Evolutionary conservation across 2,113 vertebrate genomes (phyloP).

Genomic region (Girardinichthys multiradiatus): DNA sequence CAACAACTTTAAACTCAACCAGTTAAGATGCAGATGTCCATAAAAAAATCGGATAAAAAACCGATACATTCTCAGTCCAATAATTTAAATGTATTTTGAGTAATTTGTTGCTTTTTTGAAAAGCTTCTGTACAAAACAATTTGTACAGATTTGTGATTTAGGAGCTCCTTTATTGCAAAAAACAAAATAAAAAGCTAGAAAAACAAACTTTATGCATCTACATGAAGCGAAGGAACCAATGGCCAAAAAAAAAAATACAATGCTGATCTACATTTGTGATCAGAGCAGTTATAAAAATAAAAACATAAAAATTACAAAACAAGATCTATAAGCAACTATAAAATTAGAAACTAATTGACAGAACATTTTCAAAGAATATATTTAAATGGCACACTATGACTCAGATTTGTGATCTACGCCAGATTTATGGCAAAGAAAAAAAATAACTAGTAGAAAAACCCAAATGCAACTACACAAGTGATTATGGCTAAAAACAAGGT

Average conservation of each 20-base stretch:
- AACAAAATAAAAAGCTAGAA: not conserved
- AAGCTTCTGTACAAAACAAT: not conserved
- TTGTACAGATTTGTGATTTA: not conserved
- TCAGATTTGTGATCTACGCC: not conserved
- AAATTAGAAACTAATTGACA: not conserved
- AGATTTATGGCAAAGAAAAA: not conserved
- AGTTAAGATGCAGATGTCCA: slow-evolving; percentile 30
- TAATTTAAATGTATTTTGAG: not conserved
- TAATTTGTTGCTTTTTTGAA: not conserved
- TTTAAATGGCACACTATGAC: not conserved
- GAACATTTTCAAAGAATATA: not conserved
- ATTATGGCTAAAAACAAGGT: too few relatives aligned
- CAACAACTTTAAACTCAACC: slow-evolving; percentile 25
- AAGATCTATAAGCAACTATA: not conserved
- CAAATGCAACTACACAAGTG: not conserved
- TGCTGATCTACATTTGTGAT: not conserved
- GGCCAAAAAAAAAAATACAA: not conserved
- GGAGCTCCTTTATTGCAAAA: not conserved
- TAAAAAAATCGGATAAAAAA: not conserved
- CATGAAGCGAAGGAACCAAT: not conserved
- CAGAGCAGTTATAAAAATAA: not conserved
- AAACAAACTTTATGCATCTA: not conserved
- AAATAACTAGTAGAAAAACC: not conserved
- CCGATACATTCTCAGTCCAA: not conserved
- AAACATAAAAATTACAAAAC: not conserved